These are phyloP conservation scores for Brienomyrus brachyistius DNA, from an alignment of 2,113 vertebrate genomes.

Conservation along the genomic window DNA sequence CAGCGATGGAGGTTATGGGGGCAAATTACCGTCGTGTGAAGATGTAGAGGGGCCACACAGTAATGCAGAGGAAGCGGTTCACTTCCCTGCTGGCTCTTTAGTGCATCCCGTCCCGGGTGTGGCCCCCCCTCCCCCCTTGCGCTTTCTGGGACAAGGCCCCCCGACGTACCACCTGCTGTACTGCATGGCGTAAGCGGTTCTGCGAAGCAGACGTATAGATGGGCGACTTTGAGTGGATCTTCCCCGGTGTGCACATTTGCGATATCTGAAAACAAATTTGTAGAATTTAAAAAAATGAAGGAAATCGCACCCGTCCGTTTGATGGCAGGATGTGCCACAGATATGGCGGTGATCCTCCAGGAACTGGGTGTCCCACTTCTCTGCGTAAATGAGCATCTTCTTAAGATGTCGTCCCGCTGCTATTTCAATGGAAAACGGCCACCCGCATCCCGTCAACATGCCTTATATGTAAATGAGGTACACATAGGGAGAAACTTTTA, in stretches of 20 bases:
- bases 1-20: background rate
- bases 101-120: too few relatives aligned
- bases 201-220: background rate
- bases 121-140: background rate
- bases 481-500: conserved; percentile 1
- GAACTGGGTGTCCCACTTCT: background rate
- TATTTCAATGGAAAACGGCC: conserved; percentile 21
- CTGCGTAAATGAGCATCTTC: background rate
- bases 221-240: background rate
- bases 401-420: conserved; percentile 15
- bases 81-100: background rate
- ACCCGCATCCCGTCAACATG: conserved; percentile 16
- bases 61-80: background rate
- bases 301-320: background rate
- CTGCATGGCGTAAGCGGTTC: background rate
- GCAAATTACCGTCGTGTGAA: background rate
- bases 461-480: conserved; percentile 15
- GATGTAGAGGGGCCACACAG: background rate
- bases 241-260: background rate
- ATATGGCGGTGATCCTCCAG: conserved; percentile 16
- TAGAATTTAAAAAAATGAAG: background rate
- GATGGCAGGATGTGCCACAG: conserved; percentile 14
- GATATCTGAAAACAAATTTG: conserved; percentile 10
- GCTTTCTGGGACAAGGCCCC: background rate
- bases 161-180: background rate